Evolutionary conservation across 2,113 vertebrate species (phyloP).

Genomic region (Rhizomys pruinosus): DNA sequence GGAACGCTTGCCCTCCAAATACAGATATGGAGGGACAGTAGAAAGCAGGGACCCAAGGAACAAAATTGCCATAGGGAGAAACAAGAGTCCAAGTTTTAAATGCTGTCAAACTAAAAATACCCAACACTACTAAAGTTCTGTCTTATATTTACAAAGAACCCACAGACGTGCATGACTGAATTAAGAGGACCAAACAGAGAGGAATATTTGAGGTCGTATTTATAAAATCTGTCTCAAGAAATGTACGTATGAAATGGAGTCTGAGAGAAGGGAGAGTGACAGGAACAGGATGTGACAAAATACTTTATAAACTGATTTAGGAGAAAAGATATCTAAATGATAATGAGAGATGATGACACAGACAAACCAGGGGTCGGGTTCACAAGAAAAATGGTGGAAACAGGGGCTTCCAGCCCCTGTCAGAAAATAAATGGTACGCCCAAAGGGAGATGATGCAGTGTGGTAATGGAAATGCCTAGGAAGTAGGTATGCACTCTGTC

Average conservation of each 20-base stretch:
- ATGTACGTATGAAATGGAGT: not conserved
- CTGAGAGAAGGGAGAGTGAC: not conserved
- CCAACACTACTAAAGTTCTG: not conserved
- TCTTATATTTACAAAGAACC: not conserved
- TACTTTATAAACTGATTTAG: not conserved
- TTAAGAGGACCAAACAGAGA: not conserved
- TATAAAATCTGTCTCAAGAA: not conserved
- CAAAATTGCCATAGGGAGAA: not conserved
- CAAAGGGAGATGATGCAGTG: not conserved
- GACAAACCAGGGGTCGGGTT: too few relatives aligned
- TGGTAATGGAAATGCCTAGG: not conserved
- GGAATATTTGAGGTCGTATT: not conserved
- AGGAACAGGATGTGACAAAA: not conserved
- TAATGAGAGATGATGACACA: not conserved
- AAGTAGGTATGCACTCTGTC: not conserved
- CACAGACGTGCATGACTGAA: not conserved
- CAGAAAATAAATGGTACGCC: not conserved
- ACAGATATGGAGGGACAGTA: not conserved
- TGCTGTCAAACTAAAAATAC: not conserved
- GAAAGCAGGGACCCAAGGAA: not conserved
- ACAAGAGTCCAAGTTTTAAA: not conserved
- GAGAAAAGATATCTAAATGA: not conserved
- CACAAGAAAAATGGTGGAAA: not conserved
- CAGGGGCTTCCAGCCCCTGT: not conserved
- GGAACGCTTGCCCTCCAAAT: not conserved